Evolutionary conservation across 2,888 invertebrate genomes (phyloP).

Genomic region (Ectemnius continuus): DNA sequence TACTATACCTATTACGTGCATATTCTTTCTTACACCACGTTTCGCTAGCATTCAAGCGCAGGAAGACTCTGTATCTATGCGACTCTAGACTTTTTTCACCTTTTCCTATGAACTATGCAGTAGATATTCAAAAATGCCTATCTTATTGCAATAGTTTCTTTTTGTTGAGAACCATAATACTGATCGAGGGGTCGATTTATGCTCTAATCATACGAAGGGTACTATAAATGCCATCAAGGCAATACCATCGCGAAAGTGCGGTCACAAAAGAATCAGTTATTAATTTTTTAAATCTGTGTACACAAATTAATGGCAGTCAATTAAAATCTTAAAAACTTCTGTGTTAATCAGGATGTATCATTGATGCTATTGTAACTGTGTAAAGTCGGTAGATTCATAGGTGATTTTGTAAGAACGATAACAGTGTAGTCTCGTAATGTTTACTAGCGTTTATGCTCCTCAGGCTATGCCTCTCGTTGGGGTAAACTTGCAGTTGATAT

Average conservation of each 20-base stretch:
- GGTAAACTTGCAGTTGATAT: slow-evolving; percentile 96
- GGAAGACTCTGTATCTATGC: slow-evolving; percentile 14
- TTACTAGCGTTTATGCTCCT: slow-evolving; percentile 95
- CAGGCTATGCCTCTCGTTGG: slow-evolving; percentile 97
- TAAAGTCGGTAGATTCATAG: slow-evolving; percentile 78
- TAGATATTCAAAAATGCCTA: neutral
- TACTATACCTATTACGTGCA: slow-evolving; percentile 3
- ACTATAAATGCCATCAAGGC: slow-evolving; percentile 21
- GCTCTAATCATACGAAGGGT: neutral
- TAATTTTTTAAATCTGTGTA: slow-evolving; percentile 58
- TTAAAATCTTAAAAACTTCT: slow-evolving; percentile 49
- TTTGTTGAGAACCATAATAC: slow-evolving; percentile 58
- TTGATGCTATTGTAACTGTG: slow-evolving; percentile 21
- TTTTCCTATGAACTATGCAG: slow-evolving; percentile 3
- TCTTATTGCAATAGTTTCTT: slow-evolving; percentile 38
- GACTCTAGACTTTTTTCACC: slow-evolving; percentile 11
- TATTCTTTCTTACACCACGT: neutral
- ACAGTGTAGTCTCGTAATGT: slow-evolving; percentile 96
- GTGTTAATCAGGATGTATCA: slow-evolving; percentile 29
- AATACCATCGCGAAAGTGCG: slow-evolving; percentile 48
- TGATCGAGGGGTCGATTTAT: slow-evolving; percentile 38
- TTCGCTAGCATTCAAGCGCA: slow-evolving; percentile 9
- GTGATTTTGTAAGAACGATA: slow-evolving; percentile 93
- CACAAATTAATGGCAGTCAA: slow-evolving; percentile 68
- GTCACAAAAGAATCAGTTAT: slow-evolving; percentile 32